These are phyloP conservation scores for Drosophila aff. DNA, from an alignment of 1,140 invertebrate species.

Conservation along the genomic window DNA sequence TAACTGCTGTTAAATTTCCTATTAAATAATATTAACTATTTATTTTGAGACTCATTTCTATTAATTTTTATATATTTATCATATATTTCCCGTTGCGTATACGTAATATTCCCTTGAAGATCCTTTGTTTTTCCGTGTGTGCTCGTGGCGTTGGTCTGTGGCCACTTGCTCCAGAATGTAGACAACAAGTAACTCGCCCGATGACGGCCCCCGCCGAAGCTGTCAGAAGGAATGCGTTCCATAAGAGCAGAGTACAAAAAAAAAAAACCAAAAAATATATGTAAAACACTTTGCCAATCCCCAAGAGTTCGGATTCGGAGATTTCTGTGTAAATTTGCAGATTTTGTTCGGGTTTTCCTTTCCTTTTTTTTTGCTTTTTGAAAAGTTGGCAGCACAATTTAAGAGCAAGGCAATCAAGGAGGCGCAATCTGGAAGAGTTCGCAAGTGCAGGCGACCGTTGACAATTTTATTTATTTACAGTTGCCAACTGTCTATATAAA, in stretches of 20 bases:
- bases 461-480: conserved; percentile 84
- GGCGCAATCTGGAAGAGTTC: conserved; percentile 74
- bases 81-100: neutral
- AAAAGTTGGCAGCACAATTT: conserved; percentile 83
- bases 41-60: neutral
- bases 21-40: too few relatives aligned
- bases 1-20: too few relatives aligned
- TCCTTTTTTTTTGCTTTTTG: conserved; percentile 47
- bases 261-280: conserved; percentile 28
- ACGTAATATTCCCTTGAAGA: neutral
- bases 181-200: conserved; percentile 48
- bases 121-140: conserved; percentile 9
- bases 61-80: too few relatives aligned
- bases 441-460: conserved; percentile 71
- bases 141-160: conserved; percentile 5
- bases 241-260: conserved; percentile 29
- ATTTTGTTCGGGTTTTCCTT: conserved; percentile 52
- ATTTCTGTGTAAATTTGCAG: conserved; percentile 82
- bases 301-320: conserved; percentile 36
- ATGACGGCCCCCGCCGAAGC: conserved; percentile 66
- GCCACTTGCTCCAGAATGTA: conserved; percentile 74
- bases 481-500: conserved; percentile 82
- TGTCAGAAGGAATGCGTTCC: conserved; percentile 68
- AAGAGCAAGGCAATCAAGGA: conserved; percentile 80
- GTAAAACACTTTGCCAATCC: conserved; percentile 62